Conservation (phyloP, 2,113 vertebrate species). For the Zosterops hypoxanthus region DNA sequence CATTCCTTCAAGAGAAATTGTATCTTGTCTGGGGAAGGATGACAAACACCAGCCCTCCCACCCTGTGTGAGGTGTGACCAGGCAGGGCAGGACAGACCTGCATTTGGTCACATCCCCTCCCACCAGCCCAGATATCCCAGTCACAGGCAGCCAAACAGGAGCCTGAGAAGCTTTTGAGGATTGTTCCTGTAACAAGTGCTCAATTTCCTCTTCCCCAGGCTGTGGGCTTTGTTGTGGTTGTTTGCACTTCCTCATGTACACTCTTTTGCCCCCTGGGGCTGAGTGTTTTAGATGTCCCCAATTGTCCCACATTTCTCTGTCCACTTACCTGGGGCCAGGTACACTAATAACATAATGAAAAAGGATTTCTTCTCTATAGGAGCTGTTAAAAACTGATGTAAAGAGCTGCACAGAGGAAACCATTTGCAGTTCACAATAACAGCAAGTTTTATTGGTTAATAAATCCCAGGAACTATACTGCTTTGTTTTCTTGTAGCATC, state of each 20-base stretch:
- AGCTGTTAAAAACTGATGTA: conserved; percentile 50
- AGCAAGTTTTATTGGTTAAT: conserved; percentile 59
- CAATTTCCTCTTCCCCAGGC: conserved; percentile 23
- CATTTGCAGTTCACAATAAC: conserved; percentile 56
- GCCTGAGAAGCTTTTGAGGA: conserved; percentile 39
- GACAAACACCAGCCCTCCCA: conserved; percentile 33
- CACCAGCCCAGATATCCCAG: conserved; percentile 49
- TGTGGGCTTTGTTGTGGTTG: conserved; percentile 39
- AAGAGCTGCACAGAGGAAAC: conserved; percentile 45
- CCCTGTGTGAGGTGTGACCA: background rate
- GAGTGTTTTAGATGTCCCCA: background rate
- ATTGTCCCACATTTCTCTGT: conserved; percentile 53
- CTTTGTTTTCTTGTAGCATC: conserved; percentile 47
- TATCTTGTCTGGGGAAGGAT: conserved; percentile 9
- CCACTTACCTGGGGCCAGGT: conserved; percentile 43
- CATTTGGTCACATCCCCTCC: background rate
- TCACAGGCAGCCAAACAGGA: conserved; percentile 43
- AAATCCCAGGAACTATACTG: conserved; percentile 51
- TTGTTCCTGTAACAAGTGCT: conserved; percentile 34
- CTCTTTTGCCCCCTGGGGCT: background rate
- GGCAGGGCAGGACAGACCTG: conserved; percentile 45
- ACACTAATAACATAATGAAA: conserved; percentile 38
- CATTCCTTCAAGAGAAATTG: conserved; percentile 60
- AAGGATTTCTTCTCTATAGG: conserved; percentile 32
- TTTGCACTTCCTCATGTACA: background rate